Evolutionary conservation across 2,797 vertebrate genomes (phyloP).

Genomic region (Cyprinodon diabolis): DNA sequence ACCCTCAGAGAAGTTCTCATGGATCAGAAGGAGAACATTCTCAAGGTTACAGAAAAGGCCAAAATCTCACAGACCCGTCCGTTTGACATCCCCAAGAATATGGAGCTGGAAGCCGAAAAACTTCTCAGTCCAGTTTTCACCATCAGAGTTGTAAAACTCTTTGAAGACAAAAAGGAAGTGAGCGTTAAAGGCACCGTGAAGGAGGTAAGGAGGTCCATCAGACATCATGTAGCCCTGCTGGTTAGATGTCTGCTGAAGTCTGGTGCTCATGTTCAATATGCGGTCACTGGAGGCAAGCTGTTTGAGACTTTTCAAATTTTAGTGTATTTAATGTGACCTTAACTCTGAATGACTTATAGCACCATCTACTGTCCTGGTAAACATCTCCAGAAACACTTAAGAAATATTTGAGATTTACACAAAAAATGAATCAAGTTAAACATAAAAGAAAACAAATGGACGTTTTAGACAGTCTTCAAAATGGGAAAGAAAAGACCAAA

Average conservation of each 20-base stretch:
- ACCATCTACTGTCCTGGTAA: background rate
- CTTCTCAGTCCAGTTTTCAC: background rate
- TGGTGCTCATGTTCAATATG: background rate
- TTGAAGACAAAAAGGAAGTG: background rate
- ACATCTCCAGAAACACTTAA: background rate
- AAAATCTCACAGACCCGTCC: accelerated
- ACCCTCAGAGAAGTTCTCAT: background rate
- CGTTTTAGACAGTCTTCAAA: background rate
- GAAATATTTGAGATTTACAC: background rate
- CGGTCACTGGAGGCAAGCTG: background rate
- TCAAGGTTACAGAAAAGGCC: background rate
- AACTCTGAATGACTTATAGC: background rate
- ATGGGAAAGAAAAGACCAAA: background rate
- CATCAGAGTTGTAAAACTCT: background rate
- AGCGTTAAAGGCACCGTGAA: constrained; percentile 19
- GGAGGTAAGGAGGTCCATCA: constrained; percentile 5
- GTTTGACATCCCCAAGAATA: accelerated
- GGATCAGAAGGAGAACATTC: accelerated
- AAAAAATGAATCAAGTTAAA: background rate
- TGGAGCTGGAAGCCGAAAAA: constrained; percentile 2
- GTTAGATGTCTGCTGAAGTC: background rate
- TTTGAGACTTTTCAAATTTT: background rate
- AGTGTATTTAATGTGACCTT: background rate
- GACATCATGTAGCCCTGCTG: too few relatives aligned
- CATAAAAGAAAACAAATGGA: background rate